Evolutionary conservation across 1,140 invertebrate species (phyloP).

Genomic region (Cyclina sinensis): DNA sequence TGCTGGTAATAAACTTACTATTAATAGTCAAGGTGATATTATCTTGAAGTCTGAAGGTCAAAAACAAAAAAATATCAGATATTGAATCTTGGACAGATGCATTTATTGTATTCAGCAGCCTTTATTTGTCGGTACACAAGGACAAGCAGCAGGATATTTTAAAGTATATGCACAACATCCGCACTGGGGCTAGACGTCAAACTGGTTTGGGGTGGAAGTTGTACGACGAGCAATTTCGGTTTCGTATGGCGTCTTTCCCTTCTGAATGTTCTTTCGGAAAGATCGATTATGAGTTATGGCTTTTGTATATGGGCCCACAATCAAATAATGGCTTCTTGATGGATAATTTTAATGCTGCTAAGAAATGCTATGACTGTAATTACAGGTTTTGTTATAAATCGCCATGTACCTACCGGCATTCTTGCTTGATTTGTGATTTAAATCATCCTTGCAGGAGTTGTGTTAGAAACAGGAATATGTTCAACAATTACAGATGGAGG

Average conservation of each 20-base stretch:
- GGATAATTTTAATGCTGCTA: neutral
- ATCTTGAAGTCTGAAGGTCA: neutral
- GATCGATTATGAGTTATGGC: constrained; percentile 19
- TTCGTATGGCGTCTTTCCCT: neutral
- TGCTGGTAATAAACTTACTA: neutral
- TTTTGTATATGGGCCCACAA: neutral
- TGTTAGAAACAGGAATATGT: neutral
- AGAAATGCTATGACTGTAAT: constrained; percentile 12
- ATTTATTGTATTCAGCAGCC: neutral
- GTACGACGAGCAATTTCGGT: neutral
- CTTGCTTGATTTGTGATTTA: neutral
- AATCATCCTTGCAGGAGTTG: neutral
- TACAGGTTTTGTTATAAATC: neutral
- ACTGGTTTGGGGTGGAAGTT: neutral
- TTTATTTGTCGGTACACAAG: neutral
- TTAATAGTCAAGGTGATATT: neutral
- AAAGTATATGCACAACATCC: neutral
- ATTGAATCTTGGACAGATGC: constrained; percentile 1
- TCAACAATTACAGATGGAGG: neutral
- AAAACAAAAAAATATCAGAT: neutral
- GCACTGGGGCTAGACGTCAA: neutral
- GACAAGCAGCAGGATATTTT: neutral
- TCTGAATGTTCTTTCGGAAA: neutral
- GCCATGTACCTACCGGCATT: neutral
- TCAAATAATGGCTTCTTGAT: neutral